Percentiles rank a stretch among this genome's conserved stretches.
Evolutionary conservation across 2,797 vertebrate species (phyloP).

Genomic region (Centroberyx gerrardi): DNA sequence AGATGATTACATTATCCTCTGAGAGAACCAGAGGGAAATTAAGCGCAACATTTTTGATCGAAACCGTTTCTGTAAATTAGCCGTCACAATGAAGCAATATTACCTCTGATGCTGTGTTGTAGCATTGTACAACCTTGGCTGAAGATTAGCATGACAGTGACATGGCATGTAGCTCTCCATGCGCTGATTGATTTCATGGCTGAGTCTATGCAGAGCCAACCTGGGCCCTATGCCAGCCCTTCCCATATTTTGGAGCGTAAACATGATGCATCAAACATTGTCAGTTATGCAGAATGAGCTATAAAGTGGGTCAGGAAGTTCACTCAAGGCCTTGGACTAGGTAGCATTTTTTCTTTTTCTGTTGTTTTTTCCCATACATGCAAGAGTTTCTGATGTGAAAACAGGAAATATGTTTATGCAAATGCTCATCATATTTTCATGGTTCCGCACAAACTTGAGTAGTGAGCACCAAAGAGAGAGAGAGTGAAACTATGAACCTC

Average conservation of each 20-base stretch:
- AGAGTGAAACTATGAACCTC: constrained; percentile 24
- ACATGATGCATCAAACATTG: constrained; percentile 22
- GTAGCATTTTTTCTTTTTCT: constrained; percentile 38
- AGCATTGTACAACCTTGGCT: not conserved
- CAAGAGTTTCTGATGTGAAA: constrained; percentile 26
- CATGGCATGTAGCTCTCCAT: not conserved
- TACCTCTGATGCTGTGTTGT: not conserved
- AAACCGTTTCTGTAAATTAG: constrained; percentile 44
- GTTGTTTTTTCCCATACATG: constrained; percentile 29
- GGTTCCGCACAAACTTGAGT: constrained; percentile 27
- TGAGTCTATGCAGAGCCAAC: not conserved
- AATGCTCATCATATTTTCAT: constrained; percentile 58
- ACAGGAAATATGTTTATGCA: constrained; percentile 59
- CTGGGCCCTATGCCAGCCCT: not conserved
- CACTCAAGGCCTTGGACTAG: constrained; percentile 8
- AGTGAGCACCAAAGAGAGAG: constrained; percentile 34
- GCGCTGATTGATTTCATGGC: not conserved
- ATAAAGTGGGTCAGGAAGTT: constrained; percentile 65
- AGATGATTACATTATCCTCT: constrained; percentile 47
- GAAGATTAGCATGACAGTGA: not conserved
- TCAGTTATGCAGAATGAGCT: constrained; percentile 15
- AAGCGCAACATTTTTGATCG: constrained; percentile 44
- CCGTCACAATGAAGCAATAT: constrained; percentile 3
- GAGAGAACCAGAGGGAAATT: constrained; percentile 19
- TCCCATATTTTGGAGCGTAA: too few species aligned